phyloP scores from a whole-genome alignment of 23 tunicate species.

The Ciona savignyi region DNA sequence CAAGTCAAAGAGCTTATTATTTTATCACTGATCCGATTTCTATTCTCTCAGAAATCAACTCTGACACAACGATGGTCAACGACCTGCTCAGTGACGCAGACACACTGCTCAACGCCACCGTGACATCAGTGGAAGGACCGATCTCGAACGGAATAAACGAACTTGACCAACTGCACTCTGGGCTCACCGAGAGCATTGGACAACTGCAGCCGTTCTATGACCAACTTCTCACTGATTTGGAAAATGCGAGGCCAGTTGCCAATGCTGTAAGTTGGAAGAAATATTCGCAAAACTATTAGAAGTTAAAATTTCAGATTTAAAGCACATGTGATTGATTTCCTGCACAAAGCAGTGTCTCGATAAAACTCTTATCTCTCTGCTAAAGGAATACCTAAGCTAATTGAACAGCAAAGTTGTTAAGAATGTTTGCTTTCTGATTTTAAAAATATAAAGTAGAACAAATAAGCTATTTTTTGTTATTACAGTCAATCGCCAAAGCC shows the following conservation, averaged over 20 bases:
- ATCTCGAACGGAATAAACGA: conserved; percentile 25
- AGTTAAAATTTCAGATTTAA: too few species aligned
- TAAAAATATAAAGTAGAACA: background rate
- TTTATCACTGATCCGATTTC: background rate
- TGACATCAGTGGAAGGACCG: conserved; percentile 17
- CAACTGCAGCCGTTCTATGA: conserved; percentile 17
- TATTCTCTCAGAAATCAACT: conserved; percentile 9
- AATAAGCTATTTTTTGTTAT: background rate
- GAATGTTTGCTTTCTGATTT: too few species aligned
- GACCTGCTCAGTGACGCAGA: conserved; percentile 28
- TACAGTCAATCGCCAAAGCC: conserved; percentile 39
- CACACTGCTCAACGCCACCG: conserved; percentile 12
- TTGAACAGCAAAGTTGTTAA: too few species aligned
- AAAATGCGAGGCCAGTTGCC: conserved; percentile 13
- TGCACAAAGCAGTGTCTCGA: background rate
- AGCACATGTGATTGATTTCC: too few species aligned
- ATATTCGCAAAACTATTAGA: too few species aligned
- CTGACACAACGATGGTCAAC: conserved; percentile 23
- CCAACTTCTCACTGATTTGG: conserved; percentile 13
- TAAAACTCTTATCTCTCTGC: too few species aligned
- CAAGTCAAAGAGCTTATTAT: background rate
- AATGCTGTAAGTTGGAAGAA: too few species aligned
- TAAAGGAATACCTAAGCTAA: too few species aligned
- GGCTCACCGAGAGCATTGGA: conserved; percentile 1
- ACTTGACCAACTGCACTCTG: conserved; percentile 5